Conservation (phyloP, 2,113 vertebrate genomes). For the Platysternon megacephalum region DNA sequence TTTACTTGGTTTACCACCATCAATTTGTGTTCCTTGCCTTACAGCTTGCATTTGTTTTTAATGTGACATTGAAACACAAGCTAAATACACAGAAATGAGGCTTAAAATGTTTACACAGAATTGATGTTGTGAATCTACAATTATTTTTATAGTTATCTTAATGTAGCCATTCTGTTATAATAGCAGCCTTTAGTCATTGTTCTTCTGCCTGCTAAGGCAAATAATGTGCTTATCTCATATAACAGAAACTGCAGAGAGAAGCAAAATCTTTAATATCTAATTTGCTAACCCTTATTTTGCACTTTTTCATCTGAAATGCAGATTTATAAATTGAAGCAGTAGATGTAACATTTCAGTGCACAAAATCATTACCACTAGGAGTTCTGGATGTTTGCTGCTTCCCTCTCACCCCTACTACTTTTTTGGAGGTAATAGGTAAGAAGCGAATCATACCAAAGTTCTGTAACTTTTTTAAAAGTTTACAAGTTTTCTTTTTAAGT, state of each 20-base stretch:
- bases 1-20: background rate
- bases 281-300: conserved; percentile 64
- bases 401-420: background rate
- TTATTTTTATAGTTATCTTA: conserved; percentile 75
- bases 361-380: conserved; percentile 47
- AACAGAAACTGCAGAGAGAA: conserved; percentile 65
- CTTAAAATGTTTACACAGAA: conserved; percentile 60
- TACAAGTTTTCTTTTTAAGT: background rate
- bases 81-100: conserved; percentile 52
- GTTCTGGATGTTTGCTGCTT: conserved; percentile 26
- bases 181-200: conserved; percentile 66
- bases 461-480: background rate
- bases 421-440: background rate
- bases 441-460: background rate
- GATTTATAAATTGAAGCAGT: conserved; percentile 57
- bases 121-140: conserved; percentile 60
- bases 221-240: conserved; percentile 68
- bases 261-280: conserved; percentile 73
- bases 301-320: conserved; percentile 70
- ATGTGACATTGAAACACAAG: conserved; percentile 10
- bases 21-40: background rate
- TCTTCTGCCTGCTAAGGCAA: conserved; percentile 65
- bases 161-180: conserved; percentile 56
- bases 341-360: conserved; percentile 38
- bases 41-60: background rate